Evolutionary conservation across 2,113 vertebrate genomes (phyloP).

Genomic region (Epinephelus fuscoguttatus): DNA sequence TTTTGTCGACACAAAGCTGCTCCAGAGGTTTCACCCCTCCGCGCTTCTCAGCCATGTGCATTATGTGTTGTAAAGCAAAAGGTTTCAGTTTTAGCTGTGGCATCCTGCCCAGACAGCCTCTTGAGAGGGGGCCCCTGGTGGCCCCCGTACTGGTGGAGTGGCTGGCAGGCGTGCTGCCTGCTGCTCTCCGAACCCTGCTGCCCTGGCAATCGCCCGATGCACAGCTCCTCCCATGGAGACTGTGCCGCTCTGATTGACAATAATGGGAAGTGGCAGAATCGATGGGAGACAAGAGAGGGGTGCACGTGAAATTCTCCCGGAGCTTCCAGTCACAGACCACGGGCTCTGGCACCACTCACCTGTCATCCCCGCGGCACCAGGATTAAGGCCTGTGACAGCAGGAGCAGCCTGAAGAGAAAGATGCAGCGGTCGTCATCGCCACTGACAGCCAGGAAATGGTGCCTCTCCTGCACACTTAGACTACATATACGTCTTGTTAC

Average conservation of each 20-base stretch:
- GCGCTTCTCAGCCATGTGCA: conserved; percentile 47
- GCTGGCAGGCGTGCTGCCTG: conserved; percentile 52
- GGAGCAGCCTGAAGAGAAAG: conserved; percentile 60
- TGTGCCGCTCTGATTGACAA: conserved; percentile 82
- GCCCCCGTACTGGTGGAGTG: conserved; percentile 34
- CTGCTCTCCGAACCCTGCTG: conserved; percentile 63
- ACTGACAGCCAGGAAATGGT: conserved; percentile 65
- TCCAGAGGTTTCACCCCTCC: conserved; percentile 64
- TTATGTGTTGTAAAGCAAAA: conserved; percentile 57
- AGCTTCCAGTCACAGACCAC: conserved; percentile 81
- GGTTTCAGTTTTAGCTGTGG: conserved; percentile 67
- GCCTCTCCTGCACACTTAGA: conserved; percentile 35
- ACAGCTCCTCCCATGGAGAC: conserved; percentile 68
- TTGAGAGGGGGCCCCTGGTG: conserved; percentile 54
- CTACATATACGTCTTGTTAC: conserved; percentile 34
- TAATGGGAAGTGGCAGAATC: conserved; percentile 87
- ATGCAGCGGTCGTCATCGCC: conserved; percentile 60
- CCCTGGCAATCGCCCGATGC: conserved; percentile 65
- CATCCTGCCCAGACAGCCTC: conserved; percentile 65
- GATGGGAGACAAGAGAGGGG: conserved; percentile 82
- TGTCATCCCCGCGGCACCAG: conserved; percentile 76
- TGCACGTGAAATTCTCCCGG: conserved; percentile 72
- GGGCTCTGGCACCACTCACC: conserved; percentile 77
- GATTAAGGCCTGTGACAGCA: conserved; percentile 74
- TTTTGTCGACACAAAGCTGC: conserved; percentile 46